phyloP scores from a whole-genome alignment of 2,888 invertebrate species.

The Perizoma flavofasciatum region DNA sequence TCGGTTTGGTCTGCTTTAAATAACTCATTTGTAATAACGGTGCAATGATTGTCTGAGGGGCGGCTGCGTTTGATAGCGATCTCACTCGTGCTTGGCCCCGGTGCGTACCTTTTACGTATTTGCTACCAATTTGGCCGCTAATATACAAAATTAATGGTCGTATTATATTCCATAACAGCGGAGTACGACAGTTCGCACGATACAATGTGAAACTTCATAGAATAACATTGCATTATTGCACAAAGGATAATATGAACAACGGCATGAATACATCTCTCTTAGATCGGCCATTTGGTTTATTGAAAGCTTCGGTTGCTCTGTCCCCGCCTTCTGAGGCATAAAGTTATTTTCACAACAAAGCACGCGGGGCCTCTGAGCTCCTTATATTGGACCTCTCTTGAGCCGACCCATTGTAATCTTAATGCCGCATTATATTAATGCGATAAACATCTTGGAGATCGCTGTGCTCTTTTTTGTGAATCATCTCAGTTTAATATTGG shows the following conservation, averaged over 20 bases:
- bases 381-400: conserved; percentile 81
- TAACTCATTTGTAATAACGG: conserved; percentile 69
- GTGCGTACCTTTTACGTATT: conserved; percentile 52
- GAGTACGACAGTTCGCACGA: conserved; percentile 33
- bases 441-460: conserved; percentile 80
- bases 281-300: conserved; percentile 75
- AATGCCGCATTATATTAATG: conserved; percentile 83
- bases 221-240: conserved; percentile 70
- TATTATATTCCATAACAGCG: conserved; percentile 40
- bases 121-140: conserved; percentile 47
- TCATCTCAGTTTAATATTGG: conserved; percentile 73
- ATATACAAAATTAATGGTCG: conserved; percentile 39
- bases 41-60: conserved; percentile 61
- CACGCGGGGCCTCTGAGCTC: conserved; percentile 72
- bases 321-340: conserved; percentile 75
- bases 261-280: conserved; percentile 63
- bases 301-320: conserved; percentile 73
- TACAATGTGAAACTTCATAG: conserved; percentile 43
- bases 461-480: conserved; percentile 70
- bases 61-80: conserved; percentile 59
- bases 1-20: conserved; percentile 60
- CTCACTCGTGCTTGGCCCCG: conserved; percentile 53
- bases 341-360: conserved; percentile 83
- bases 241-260: conserved; percentile 65
- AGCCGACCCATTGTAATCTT: conserved; percentile 81